Conservation (phyloP, 2,113 vertebrate species). For the Anarrhichthys ocellatus region DNA sequence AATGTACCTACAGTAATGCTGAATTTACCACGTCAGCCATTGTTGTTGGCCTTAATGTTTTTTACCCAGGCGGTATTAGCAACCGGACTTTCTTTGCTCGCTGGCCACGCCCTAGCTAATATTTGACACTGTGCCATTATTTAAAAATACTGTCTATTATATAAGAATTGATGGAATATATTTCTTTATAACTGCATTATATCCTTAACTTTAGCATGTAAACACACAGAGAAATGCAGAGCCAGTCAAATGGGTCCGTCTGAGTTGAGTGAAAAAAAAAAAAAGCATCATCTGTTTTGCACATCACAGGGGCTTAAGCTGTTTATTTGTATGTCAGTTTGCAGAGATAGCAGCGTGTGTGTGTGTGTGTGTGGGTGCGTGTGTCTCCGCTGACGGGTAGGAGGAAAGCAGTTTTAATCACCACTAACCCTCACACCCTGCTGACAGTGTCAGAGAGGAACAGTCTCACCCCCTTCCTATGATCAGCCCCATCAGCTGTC, state of each 20-base stretch:
- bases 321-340: constrained; percentile 76
- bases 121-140: neutral
- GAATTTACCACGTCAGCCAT: neutral
- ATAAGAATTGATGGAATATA: neutral
- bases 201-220: constrained; percentile 24
- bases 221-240: constrained; percentile 59
- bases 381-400: constrained; percentile 73
- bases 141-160: neutral
- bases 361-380: constrained; percentile 38
- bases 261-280: constrained; percentile 39
- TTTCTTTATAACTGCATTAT: constrained; percentile 25
- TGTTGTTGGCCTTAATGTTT: neutral
- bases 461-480: constrained; percentile 59
- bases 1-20: neutral
- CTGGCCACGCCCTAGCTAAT: neutral
- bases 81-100: neutral
- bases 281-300: constrained; percentile 71
- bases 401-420: constrained; percentile 79
- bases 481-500: constrained; percentile 80
- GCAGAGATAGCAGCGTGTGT: constrained; percentile 53
- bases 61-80: neutral
- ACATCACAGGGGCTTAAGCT: constrained; percentile 79
- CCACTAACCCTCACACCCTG: constrained; percentile 70
- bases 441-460: constrained; percentile 76
- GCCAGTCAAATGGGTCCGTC: constrained; percentile 60